Evolutionary conservation across 2,113 vertebrate genomes (phyloP).

Genomic region (Puntigrus tetrazona): DNA sequence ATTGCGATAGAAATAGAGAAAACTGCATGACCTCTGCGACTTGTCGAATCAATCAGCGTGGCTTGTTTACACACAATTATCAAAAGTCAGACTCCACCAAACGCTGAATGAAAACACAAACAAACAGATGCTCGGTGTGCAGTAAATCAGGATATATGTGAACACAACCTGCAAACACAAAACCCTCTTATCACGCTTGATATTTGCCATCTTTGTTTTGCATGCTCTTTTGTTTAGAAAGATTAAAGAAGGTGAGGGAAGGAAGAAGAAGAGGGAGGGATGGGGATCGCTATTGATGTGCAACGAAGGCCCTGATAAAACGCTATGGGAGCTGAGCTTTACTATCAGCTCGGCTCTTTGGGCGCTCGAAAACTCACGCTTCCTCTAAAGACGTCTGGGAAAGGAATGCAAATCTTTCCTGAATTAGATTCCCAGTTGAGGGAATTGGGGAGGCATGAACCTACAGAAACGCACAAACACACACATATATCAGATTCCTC

Average conservation of each 20-base stretch:
- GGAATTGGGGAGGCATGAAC: slow-evolving; percentile 61
- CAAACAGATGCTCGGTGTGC: slow-evolving; percentile 42
- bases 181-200: slow-evolving; percentile 51
- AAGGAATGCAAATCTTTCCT: slow-evolving; percentile 66
- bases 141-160: slow-evolving; percentile 31
- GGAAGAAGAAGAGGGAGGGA: slow-evolving; percentile 17
- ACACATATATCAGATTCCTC: slow-evolving; percentile 19
- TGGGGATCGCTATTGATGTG: slow-evolving; percentile 63
- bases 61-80: slow-evolving; percentile 39
- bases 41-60: slow-evolving; percentile 21
- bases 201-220: slow-evolving; percentile 66
- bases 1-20: neutral
- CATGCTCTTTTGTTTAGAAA: slow-evolving; percentile 68
- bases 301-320: slow-evolving; percentile 74
- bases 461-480: slow-evolving; percentile 13
- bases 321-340: slow-evolving; percentile 68
- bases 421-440: slow-evolving; percentile 70
- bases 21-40: neutral
- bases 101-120: slow-evolving; percentile 11
- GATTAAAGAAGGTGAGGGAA: slow-evolving; percentile 71
- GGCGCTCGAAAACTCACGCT: slow-evolving; percentile 68
- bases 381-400: slow-evolving; percentile 65
- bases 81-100: slow-evolving; percentile 35
- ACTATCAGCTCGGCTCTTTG: slow-evolving; percentile 72
- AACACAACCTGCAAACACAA: slow-evolving; percentile 38